phyloP scores from a whole-genome alignment of 2,113 vertebrate species.

The Caretta caretta region DNA sequence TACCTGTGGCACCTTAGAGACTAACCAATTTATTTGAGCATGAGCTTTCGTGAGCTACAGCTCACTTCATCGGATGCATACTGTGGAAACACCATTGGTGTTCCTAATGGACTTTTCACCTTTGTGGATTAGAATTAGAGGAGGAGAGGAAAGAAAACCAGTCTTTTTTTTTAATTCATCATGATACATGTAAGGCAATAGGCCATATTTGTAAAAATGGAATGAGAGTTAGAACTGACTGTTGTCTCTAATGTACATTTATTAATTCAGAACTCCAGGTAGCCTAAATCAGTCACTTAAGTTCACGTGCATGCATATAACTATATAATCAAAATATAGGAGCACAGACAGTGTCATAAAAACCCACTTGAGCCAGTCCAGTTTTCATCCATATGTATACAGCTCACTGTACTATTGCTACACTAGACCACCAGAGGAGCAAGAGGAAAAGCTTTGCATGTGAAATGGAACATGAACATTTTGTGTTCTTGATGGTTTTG shows the following conservation, averaged over 20 bases:
- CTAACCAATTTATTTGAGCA: no score
- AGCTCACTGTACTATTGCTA: not conserved
- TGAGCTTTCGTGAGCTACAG: no score
- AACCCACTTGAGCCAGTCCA: not conserved
- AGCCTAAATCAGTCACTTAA: not conserved
- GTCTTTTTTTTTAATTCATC: not conserved
- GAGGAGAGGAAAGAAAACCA: not conserved
- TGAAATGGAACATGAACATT: not conserved
- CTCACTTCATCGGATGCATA: no score
- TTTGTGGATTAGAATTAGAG: not conserved
- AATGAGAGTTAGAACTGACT: not conserved
- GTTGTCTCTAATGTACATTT: not conserved
- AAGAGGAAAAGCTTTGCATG: not conserved
- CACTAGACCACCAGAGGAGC: not conserved
- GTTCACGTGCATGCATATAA: not conserved
- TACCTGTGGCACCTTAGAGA: no score
- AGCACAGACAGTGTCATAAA: not conserved
- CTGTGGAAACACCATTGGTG: not conserved
- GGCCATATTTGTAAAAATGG: not conserved
- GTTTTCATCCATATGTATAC: not conserved
- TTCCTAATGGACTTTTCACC: not conserved
- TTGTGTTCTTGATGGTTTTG: not conserved
- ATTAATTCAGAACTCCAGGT: not conserved
- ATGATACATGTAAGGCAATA: not conserved
- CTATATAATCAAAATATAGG: not conserved